Percentiles rank a stretch among this genome's conserved stretches.
phyloP scores from a whole-genome alignment of 1,140 invertebrate genomes.

The Drosophila sechellia region DNA sequence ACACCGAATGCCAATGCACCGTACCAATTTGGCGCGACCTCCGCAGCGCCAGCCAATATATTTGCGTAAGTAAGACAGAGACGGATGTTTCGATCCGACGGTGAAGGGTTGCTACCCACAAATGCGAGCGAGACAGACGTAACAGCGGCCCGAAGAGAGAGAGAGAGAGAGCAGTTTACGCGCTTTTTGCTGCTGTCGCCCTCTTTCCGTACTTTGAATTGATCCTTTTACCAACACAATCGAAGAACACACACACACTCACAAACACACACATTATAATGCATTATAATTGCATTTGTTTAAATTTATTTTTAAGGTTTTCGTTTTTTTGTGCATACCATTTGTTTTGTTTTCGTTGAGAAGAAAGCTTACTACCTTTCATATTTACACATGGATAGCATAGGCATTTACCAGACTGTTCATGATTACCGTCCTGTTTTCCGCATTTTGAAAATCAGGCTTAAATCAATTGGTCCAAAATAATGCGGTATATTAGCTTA shows the following conservation, averaged over 20 bases:
- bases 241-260: slow-evolving; percentile 13
- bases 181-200: background rate
- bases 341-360: slow-evolving; percentile 21
- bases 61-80: slow-evolving; percentile 70
- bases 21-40: slow-evolving; percentile 72
- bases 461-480: too few species aligned
- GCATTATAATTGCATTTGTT: background rate
- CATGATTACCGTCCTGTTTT: background rate
- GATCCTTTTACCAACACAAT: slow-evolving; percentile 15
- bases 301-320: slow-evolving; percentile 36
- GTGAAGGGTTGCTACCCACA: background rate
- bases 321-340: slow-evolving; percentile 22
- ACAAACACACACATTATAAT: slow-evolving; percentile 8
- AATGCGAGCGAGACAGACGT: slow-evolving; percentile 13
- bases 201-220: slow-evolving; percentile 4
- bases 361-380: background rate
- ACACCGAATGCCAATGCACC: slow-evolving; percentile 60
- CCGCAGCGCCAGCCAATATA: slow-evolving; percentile 68
- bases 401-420: background rate
- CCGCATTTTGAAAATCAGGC: too few species aligned
- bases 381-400: background rate
- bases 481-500: too few species aligned
- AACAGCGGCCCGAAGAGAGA: background rate
- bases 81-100: slow-evolving; percentile 24
- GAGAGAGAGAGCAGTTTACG: background rate